Evolutionary conservation across 2,888 invertebrate genomes (phyloP), one percentile per base, ranked within the genome.

Genomic region (Malachius bipustulatus): DNA sequence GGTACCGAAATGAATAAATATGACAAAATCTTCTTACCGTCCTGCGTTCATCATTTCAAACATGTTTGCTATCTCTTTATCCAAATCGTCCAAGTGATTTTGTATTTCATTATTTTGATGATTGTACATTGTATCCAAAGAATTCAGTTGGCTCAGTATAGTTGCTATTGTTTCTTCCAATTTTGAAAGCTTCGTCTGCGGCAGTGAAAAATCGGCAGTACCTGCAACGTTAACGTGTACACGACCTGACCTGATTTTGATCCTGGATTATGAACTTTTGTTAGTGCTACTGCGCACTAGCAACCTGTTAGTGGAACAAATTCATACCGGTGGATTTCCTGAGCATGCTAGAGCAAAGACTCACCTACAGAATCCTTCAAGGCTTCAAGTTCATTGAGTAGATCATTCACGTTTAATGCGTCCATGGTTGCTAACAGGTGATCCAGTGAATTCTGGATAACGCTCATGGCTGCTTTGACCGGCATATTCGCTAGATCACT

Each of bases 101-200:
- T 19, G 24, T n/a, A 19, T 6, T 19, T 19, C 24, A 8, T 30
- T 30, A 24, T 71, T 48, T 63, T 72, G 62, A 13, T 52, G 47
- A 40, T 55, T 54, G 34, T 63, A 60, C 19, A 49, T 49, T 10
- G 44, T 47, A 36, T 63, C 61, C 38, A 65, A 32, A 3, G 53
- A 48, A 4, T 48, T 42, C 2, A 64, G 37, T 39, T 57, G 55
- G 4, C 55, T 54, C 8, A 41, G 35, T 14, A 51, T 48, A 8
- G 57, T 56, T 8, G 44, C 45, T 31, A 60, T 46, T 40, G 51
- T 55, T 2, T 32, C 9, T 35, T 54, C 51, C 6, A 51, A 16
- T 37, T 43, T 28, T 28, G 29, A 39, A 38, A 31, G 35, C 32
- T 38, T 47, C 6, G 40, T 34, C 24, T 30, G 12, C 10, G 10